Conservation (phyloP, 2,888 invertebrate genomes). For the Lasioglossum malachurum region DNA sequence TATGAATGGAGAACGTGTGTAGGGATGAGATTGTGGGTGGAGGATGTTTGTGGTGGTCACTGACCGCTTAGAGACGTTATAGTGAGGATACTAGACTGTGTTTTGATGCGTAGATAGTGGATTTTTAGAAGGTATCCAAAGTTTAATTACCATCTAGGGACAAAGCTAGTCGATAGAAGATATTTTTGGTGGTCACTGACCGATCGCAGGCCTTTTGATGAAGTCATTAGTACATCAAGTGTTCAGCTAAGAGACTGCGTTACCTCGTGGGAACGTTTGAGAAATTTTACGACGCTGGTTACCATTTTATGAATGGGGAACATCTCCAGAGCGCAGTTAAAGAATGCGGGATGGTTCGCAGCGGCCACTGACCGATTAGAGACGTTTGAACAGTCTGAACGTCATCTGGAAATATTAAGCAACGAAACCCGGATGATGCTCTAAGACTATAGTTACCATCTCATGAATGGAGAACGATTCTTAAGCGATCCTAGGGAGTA, state of each 20-base stretch:
- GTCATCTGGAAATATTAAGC: constrained; percentile 15
- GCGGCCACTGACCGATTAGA: neutral
- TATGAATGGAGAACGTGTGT: neutral
- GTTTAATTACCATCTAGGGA: neutral
- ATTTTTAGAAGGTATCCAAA: neutral
- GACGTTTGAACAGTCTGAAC: neutral
- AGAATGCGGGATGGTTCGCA: neutral
- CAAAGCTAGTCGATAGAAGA: neutral
- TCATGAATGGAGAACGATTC: neutral
- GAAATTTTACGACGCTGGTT: neutral
- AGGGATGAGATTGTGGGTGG: neutral
- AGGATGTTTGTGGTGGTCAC: neutral
- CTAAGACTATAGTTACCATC: neutral
- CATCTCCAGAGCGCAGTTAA: neutral
- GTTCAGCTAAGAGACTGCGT: neutral
- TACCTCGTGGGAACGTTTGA: neutral
- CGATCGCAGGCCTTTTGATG: neutral
- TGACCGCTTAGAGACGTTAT: neutral
- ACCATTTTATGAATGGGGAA: neutral
- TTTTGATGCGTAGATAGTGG: neutral
- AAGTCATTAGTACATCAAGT: neutral
- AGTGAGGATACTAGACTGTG: neutral
- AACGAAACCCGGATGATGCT: neutral
- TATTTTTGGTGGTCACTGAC: neutral
- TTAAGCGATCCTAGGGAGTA: neutral